phyloP scores from a whole-genome alignment of 2,888 invertebrate species.

The Dryomyza anilis region DNA sequence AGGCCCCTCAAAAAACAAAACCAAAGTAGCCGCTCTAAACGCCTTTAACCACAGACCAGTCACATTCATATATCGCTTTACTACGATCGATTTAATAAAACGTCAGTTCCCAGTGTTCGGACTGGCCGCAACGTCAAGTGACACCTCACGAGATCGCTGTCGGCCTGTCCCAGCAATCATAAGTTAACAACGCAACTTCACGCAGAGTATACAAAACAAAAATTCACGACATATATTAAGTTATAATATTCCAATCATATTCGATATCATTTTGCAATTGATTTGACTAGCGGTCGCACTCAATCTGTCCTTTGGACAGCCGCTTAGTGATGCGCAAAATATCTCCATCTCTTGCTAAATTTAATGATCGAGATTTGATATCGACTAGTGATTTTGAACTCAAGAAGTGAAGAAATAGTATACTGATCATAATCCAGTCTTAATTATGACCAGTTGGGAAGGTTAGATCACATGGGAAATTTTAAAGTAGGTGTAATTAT shows the following conservation, averaged over 20 bases:
- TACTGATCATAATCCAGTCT: background rate
- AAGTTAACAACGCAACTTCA: background rate
- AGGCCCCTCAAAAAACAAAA: no score
- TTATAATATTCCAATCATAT: conserved; percentile 34
- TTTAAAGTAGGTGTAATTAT: no score
- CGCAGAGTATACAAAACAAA: background rate
- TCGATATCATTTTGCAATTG: conserved; percentile 36
- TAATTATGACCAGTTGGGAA: background rate
- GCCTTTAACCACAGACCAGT: background rate
- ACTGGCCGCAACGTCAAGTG: conserved; percentile 4
- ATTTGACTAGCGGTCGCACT: conserved; percentile 11
- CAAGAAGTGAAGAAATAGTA: background rate
- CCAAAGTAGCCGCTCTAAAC: no score
- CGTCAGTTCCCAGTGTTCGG: conserved; percentile 1
- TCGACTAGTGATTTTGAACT: no score
- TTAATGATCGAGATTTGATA: no score
- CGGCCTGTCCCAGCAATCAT: background rate
- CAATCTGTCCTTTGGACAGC: background rate
- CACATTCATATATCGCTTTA: background rate
- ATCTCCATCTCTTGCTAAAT: no score
- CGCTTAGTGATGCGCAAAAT: background rate
- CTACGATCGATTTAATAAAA: conserved; percentile 8
- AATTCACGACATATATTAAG: conserved; percentile 25
- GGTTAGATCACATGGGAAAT: background rate
- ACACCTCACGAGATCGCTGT: conserved; percentile 7